Percentiles rank a stretch among this genome's conserved stretches.
phyloP scores from a whole-genome alignment of 2,888 invertebrate species.

The Ypsolopha sequella region DNA sequence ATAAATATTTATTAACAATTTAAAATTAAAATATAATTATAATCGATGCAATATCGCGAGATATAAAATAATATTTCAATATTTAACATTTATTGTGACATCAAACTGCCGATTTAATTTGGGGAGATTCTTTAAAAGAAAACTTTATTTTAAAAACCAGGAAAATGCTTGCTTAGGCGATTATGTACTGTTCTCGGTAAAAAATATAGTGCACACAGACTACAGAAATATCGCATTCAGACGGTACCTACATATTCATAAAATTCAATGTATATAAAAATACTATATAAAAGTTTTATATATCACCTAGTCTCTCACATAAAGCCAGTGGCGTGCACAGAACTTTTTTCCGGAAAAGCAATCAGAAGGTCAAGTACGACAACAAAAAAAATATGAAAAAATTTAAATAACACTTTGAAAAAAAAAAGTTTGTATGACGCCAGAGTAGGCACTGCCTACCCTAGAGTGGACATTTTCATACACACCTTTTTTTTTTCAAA shows the following conservation, averaged over 20 bases:
- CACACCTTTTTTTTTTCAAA: too few relatives aligned
- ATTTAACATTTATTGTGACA: constrained; percentile 31
- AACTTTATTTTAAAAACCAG: not conserved
- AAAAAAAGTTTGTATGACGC: too few relatives aligned
- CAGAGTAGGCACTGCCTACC: too few relatives aligned
- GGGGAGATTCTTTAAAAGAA: constrained; percentile 44
- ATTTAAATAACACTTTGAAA: too few relatives aligned
- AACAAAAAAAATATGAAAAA: too few relatives aligned
- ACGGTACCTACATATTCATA: constrained; percentile 50
- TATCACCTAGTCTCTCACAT: constrained; percentile 33
- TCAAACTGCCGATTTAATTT: constrained; percentile 23
- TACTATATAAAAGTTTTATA: constrained; percentile 30
- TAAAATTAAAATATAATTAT: constrained; percentile 37
- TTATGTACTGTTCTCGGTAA: constrained; percentile 16
- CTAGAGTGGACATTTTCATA: too few relatives aligned
- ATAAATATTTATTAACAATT: constrained; percentile 69
- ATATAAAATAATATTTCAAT: constrained; percentile 17
- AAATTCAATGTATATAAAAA: constrained; percentile 47
- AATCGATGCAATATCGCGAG: constrained; percentile 35
- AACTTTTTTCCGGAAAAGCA: too few relatives aligned
- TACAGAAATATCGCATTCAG: constrained; percentile 32
- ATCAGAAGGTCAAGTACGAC: too few relatives aligned
- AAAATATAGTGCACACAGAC: constrained; percentile 32
- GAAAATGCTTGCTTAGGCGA: not conserved
- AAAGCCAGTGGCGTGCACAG: too few relatives aligned